Percentiles rank a stretch among this genome's conserved stretches.
Conservation (phyloP, 2,888 invertebrate genomes). For the Habrosyne pyritoides region DNA sequence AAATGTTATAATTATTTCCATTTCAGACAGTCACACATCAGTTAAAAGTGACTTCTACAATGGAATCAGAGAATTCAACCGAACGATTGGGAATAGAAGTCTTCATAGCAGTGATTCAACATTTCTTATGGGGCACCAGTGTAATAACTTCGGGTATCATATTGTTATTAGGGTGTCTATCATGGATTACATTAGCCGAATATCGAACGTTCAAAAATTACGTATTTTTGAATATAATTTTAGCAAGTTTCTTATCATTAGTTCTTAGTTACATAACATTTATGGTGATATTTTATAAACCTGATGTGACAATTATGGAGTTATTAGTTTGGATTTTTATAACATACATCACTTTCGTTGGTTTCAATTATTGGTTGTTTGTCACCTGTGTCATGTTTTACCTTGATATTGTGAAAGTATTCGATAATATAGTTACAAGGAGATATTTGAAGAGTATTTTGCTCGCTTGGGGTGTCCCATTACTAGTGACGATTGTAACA, state of each 20-base stretch:
- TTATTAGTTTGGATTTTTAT: background rate
- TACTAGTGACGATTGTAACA: background rate
- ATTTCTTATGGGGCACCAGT: background rate
- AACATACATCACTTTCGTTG: too few relatives aligned
- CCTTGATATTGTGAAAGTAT: constrained; percentile 23
- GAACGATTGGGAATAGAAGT: too few relatives aligned
- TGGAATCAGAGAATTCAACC: too few relatives aligned
- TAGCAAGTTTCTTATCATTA: constrained; percentile 13
- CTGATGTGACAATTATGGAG: background rate
- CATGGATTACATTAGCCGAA: constrained; percentile 13
- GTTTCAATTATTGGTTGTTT: constrained; percentile 16
- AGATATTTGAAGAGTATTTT: constrained; percentile 20
- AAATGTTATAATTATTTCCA: too few relatives aligned
- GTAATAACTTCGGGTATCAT: background rate
- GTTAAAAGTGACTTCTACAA: too few relatives aligned
- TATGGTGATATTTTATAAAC: background rate
- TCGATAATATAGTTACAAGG: constrained; percentile 13
- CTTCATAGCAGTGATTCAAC: background rate
- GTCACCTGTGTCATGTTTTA: constrained; percentile 20
- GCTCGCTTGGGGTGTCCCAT: constrained; percentile 23
- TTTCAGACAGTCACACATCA: too few relatives aligned
- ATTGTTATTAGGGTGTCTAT: constrained; percentile 12
- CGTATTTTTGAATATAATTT: constrained; percentile 14
- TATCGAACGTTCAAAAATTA: constrained; percentile 18
- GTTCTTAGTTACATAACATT: background rate